phyloP scores from a whole-genome alignment of 2,113 vertebrate genomes.

The Takifugu bimaculatus region DNA sequence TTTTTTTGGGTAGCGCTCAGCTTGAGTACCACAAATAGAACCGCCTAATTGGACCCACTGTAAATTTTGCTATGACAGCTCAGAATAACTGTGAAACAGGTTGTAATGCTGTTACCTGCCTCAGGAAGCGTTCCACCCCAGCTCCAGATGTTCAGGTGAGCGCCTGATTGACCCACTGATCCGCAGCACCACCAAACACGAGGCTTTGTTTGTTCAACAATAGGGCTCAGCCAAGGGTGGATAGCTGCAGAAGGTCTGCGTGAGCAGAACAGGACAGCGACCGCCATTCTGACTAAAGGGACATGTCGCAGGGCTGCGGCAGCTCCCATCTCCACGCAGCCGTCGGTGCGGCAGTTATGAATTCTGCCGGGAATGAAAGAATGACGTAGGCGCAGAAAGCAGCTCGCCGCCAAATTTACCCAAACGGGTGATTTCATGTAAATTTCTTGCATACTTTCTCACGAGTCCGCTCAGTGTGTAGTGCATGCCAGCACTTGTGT shows the following conservation, averaged over 20 bases:
- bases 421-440: constrained; percentile 28
- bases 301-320: constrained; percentile 25
- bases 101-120: neutral
- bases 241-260: constrained; percentile 45
- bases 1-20: no score
- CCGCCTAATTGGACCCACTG: no score
- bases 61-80: no score
- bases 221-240: constrained; percentile 50
- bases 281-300: constrained; percentile 32
- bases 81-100: neutral
- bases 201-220: constrained; percentile 65
- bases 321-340: neutral
- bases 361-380: constrained; percentile 11
- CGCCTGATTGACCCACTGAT: constrained; percentile 38
- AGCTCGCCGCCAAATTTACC: constrained; percentile 23
- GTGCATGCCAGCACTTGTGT: constrained; percentile 47
- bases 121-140: neutral
- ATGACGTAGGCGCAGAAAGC: neutral
- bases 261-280: constrained; percentile 54
- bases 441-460: constrained; percentile 54
- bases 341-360: constrained; percentile 2
- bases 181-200: constrained; percentile 35
- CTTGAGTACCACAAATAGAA: no score
- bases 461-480: constrained; percentile 28
- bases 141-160: constrained; percentile 44